Base-by-base conservation (phyloP, 1,140 invertebrate genomes). In the Rhizoglyphus robini region DNA sequence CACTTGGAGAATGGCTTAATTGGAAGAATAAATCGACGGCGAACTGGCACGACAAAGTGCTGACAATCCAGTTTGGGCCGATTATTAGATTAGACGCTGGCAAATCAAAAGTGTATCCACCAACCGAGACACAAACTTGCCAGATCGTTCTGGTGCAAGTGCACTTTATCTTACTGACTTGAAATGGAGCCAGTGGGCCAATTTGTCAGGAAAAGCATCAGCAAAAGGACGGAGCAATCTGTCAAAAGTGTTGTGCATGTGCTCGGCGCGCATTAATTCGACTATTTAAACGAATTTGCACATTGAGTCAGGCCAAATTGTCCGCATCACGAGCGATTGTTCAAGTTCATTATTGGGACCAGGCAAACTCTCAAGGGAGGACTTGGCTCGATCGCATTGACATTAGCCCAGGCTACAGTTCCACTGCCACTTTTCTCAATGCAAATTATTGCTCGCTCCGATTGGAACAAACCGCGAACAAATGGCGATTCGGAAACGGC, bases 11-110 rank as follows among this genome's bases (percentile, higher is more conserved):
- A n/a, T n/a, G n/a, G n/a, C 51, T 54, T 54, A 54, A 54, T 54
- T 54, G 51, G 20, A 54, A 54, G 51, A 54, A 54, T 32, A 54
- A 54, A 54, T 54, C n/a, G n/a, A n/a, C n/a, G 51, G 20, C 51
- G 8, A 54, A 32, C 51, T 23, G 23, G 8, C 23, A 15, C 8
- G 51, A 32, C 20, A 54, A 54, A 54, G 51, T 54, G 51, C 51
- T 54, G 51, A 54, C 51, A 54, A 54, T 15, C 15, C 23, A 11
- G 15, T 25, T 27, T 23, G 51, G 23, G 51, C 18, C 20, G 51
- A 8, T 54, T 54, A 54, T 54, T 54, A 54, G 51, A 54, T 54
- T 54, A 54, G 51, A 11, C 36, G 8, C 36, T 8, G 36, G 8
- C 51, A 54, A 54, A 54, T 54, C 51, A 54, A 32, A 54, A 54